phyloP scores from a whole-genome alignment of 2,888 invertebrate species.

The Clepsis dumicolana region DNA sequence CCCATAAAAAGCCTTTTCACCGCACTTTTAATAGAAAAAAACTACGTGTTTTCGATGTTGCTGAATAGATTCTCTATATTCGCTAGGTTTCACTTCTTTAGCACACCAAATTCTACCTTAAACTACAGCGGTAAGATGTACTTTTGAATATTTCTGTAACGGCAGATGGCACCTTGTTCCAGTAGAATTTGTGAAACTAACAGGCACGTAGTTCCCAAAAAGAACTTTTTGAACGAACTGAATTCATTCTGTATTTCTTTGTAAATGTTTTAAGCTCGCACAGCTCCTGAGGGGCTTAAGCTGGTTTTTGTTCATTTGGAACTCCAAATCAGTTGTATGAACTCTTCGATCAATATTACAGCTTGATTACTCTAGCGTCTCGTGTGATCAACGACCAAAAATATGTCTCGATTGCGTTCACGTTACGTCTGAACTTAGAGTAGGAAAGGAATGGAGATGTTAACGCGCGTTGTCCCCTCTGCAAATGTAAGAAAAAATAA shows the following conservation, averaged over 20 bases:
- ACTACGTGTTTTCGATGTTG: not conserved
- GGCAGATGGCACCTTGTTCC: not conserved
- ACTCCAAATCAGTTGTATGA: not conserved
- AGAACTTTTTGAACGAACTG: not conserved
- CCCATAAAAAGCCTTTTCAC: conserved; percentile 9
- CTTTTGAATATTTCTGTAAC: not conserved
- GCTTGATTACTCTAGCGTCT: no score
- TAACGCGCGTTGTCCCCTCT: no score
- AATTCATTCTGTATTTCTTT: not conserved
- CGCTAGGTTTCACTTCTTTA: not conserved
- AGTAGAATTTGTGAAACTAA: not conserved
- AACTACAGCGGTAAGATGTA: not conserved
- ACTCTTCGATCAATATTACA: no score
- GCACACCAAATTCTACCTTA: not conserved
- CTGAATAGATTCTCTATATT: not conserved
- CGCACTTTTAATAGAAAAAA: conserved; percentile 10
- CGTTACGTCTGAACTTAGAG: no score
- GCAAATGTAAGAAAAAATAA: no score
- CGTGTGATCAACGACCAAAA: no score
- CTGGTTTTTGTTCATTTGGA: not conserved
- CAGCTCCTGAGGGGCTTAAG: not conserved
- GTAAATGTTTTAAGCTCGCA: not conserved
- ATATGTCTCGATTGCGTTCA: no score
- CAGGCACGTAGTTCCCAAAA: conserved; percentile 5
- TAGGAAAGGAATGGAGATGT: no score